Percentiles rank a stretch among this genome's conserved stretches.
Conservation (phyloP, 2,113 vertebrate genomes). For the Mola mola region DNA sequence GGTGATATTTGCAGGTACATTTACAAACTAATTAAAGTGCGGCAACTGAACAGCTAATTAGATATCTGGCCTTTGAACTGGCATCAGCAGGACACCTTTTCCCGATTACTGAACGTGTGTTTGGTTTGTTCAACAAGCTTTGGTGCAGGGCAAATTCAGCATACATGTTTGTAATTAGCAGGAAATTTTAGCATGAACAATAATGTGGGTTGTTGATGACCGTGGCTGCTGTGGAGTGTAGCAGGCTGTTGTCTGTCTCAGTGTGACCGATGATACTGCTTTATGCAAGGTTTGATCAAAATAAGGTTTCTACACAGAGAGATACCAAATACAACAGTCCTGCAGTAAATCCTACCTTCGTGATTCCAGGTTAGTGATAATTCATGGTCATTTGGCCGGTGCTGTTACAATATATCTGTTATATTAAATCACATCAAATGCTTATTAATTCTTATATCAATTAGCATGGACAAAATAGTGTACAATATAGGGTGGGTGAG, state of each 20-base stretch:
- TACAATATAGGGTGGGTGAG: too few species aligned
- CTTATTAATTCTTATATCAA: too few species aligned
- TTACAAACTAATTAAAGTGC: not conserved
- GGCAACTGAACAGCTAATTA: not conserved
- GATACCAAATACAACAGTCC: too few species aligned
- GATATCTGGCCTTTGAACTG: not conserved
- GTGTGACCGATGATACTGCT: not conserved
- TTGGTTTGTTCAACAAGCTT: not conserved
- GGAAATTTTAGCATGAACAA: not conserved
- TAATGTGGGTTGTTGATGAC: not conserved
- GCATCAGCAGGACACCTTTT: not conserved
- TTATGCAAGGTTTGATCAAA: not conserved
- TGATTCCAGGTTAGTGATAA: too few species aligned
- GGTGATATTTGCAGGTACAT: not conserved
- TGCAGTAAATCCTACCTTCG: too few species aligned
- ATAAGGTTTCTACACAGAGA: too few species aligned
- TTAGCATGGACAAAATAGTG: too few species aligned
- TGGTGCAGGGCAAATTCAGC: not conserved
- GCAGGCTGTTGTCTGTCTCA: not conserved
- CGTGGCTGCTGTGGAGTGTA: not conserved
- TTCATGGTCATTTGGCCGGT: too few species aligned
- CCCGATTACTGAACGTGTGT: not conserved
- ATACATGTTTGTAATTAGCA: not conserved
- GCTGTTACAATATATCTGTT: too few species aligned
- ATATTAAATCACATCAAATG: too few species aligned